A percentile compares a stretch with the other conserved stretches of the same genome.
phyloP scores from a whole-genome alignment of 2,888 invertebrate species.

The Dioctria rufipes region DNA sequence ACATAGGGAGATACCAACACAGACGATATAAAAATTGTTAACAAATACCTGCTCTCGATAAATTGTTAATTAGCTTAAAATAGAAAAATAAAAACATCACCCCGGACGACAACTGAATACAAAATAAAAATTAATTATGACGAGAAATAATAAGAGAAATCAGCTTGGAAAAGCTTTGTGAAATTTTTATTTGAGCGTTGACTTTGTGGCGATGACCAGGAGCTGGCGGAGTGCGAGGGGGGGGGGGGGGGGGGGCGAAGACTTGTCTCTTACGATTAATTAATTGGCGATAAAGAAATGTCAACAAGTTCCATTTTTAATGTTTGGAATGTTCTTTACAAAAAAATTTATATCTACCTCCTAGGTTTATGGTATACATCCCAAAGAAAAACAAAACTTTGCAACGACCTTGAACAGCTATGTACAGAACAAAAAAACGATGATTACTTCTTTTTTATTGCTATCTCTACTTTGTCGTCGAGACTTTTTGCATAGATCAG shows the following conservation, averaged over 20 bases:
- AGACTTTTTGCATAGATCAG: background rate
- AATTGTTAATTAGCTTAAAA: background rate
- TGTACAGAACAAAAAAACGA: background rate
- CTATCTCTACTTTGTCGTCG: background rate
- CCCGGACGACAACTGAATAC: background rate
- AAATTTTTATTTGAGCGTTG: background rate
- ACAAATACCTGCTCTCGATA: background rate
- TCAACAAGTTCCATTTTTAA: constrained; percentile 31
- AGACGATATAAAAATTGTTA: no score
- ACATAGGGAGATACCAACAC: no score
- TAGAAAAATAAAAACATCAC: background rate
- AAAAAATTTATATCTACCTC: background rate
- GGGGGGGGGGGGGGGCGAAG: no score
- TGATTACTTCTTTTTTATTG: constrained; percentile 1
- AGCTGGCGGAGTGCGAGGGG: no score
- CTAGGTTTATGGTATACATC: background rate
- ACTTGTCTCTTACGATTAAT: no score
- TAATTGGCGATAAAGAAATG: constrained; percentile 1
- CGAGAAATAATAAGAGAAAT: background rate
- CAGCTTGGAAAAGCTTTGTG: background rate
- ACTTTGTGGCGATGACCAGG: background rate
- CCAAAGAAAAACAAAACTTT: constrained; percentile 24
- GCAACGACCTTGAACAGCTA: constrained; percentile 39
- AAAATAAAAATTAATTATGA: constrained; percentile 5
- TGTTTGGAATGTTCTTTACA: background rate